These are phyloP conservation scores for Craterocephalus amniculus DNA, from an alignment of 2,797 vertebrate species.

Conservation along the genomic window DNA sequence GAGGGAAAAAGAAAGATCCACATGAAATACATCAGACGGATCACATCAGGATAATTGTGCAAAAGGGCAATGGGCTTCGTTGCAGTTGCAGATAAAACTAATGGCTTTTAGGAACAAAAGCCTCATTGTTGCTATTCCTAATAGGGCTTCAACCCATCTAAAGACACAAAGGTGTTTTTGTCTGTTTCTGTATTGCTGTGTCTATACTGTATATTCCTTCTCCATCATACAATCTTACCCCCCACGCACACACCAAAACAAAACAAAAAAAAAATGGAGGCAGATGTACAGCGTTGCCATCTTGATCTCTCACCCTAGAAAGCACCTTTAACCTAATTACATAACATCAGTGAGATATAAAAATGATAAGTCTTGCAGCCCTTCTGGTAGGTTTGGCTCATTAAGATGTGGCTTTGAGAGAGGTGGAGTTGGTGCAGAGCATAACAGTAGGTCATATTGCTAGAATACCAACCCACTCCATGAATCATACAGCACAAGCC, in stretches of 20 bases:
- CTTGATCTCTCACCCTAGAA: slow-evolving; percentile 46
- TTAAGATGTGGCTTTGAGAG: slow-evolving; percentile 21
- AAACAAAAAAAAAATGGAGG: slow-evolving; percentile 14
- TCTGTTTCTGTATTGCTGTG: neutral
- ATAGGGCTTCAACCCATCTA: slow-evolving; percentile 3
- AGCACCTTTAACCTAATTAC: slow-evolving; percentile 19
- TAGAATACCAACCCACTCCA: slow-evolving; percentile 31
- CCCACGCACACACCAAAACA: too few species aligned
- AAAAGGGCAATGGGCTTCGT: slow-evolving; percentile 8
- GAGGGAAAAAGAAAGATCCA: neutral
- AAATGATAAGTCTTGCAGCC: slow-evolving; percentile 28
- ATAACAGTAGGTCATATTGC: slow-evolving; percentile 31
- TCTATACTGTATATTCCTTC: neutral
- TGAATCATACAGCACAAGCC: slow-evolving; percentile 59
- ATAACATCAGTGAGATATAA: slow-evolving; percentile 34
- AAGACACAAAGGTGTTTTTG: neutral
- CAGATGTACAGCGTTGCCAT: slow-evolving; percentile 36
- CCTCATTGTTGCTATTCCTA: slow-evolving; percentile 16
- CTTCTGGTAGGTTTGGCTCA: slow-evolving; percentile 53
- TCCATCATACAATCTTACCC: slow-evolving; percentile 10
- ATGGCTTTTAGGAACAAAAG: slow-evolving; percentile 11
- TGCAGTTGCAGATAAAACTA: slow-evolving; percentile 3
- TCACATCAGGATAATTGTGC: slow-evolving; percentile 4
- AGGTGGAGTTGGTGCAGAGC: slow-evolving; percentile 31
- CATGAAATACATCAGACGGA: slow-evolving; percentile 19